Evolutionary conservation across 23 tunicate genomes (phyloP).

Genomic region (Halocynthia roretzi): DNA sequence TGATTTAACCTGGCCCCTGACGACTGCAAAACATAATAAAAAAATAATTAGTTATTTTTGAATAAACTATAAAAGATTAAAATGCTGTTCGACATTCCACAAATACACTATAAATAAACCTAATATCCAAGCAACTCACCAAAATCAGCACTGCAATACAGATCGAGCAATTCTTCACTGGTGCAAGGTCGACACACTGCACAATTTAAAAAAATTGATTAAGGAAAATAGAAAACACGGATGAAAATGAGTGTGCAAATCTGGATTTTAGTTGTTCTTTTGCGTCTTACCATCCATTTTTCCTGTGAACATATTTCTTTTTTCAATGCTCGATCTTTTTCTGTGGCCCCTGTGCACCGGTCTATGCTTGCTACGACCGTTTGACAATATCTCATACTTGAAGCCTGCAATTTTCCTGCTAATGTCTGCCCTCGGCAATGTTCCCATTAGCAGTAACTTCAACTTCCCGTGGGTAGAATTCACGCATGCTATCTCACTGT

Average conservation of each 20-base stretch:
- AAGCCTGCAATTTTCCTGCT: not conserved
- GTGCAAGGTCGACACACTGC: conserved; percentile 7
- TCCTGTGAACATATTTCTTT: not conserved
- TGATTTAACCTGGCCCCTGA: not conserved
- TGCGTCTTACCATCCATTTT: not conserved
- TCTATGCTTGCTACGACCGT: not conserved
- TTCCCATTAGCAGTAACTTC: not conserved
- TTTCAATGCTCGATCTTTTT: not conserved
- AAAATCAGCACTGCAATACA: conserved; percentile 5
- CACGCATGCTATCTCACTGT: conserved; percentile 9
- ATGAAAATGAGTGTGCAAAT: too few relatives aligned
- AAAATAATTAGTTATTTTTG: not conserved
- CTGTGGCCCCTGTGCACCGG: not conserved
- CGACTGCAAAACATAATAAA: conserved; percentile 5
- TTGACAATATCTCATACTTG: not conserved
- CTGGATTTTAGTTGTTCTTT: not conserved
- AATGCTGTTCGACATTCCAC: too few relatives aligned
- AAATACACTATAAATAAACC: too few relatives aligned
- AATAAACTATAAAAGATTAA: not conserved
- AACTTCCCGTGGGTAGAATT: conserved; percentile 4
- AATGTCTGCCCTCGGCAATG: not conserved
- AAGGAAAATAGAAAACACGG: too few relatives aligned
- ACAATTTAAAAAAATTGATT: not conserved
- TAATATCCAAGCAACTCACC: not conserved
- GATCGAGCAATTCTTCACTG: not conserved